Base-by-base conservation (phyloP, 2,888 invertebrate genomes). In the Agriotes lineatus region DNA sequence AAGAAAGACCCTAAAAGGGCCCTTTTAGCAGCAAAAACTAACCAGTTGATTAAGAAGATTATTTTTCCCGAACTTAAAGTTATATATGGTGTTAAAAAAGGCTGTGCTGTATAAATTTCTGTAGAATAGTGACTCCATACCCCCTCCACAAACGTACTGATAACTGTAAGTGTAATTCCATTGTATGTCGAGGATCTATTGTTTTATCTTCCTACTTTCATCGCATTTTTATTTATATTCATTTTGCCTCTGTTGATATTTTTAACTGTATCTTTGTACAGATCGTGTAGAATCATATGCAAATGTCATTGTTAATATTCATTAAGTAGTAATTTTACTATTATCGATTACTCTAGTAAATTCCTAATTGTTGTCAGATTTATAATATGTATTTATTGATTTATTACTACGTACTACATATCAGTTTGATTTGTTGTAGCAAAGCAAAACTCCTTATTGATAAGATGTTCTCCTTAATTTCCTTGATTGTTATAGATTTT, bases 61-160 rank as follows among this genome's bases (percentile, higher is more conserved):
- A 94, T 96, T 77, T 90, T 91, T 82, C 95, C 95, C 3, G 95
- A 96, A 85, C 86, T 96, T 68, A 93, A 93, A 83, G 90, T 93
- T 76, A 88, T 96, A 72, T 96, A 93, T 81, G 96, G 96, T 72
- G 89, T 88, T 72, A 89, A 90, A 80, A 91, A 90, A 79, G 94
- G 94, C 72, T 94, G 95, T 85, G 91, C 90, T 75, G 91, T 95
- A 87, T 94, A 81, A 54, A 58, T 58, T 44, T 50, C 18, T 57
- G 42, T 57, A 58, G 20, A 30, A 7, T 66, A 66, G 54, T 52
- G 25, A 45, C 20, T 58, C 48, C 19, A 44, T 67, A 48, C n/a
- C 62, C 42, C 19, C 25, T 33, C 25, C 45, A 50, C 37, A 65
- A 65, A 50, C 35, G 65, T 65, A 65, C 65, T 65, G 65, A 65